phyloP scores from a whole-genome alignment of 2,113 vertebrate genomes.

The Pseudorasbora parva region DNA sequence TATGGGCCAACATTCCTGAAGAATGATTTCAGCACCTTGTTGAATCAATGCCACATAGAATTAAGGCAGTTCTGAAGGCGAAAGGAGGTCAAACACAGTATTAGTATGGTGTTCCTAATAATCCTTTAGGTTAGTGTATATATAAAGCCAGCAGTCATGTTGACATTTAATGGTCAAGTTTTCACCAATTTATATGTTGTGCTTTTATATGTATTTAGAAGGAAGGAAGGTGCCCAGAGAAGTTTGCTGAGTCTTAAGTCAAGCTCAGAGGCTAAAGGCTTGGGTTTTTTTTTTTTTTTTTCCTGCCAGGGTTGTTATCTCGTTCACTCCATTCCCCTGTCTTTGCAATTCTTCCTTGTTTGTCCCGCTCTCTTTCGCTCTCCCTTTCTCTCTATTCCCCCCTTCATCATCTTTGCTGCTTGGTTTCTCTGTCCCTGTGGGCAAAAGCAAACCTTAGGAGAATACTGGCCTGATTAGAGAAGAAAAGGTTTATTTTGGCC shows the following conservation, averaged over 20 bases:
- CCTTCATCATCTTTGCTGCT: background rate
- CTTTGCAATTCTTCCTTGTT: slow-evolving; percentile 5
- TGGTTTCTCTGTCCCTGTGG: slow-evolving; percentile 8
- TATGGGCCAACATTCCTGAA: too few species aligned
- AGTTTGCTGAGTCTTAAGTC: slow-evolving; percentile 7
- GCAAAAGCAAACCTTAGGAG: slow-evolving; percentile 24
- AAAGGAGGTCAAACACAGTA: too few species aligned
- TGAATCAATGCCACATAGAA: too few species aligned
- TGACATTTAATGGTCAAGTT: background rate
- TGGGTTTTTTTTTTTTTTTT: background rate
- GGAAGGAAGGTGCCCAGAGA: background rate
- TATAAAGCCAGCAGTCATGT: too few species aligned
- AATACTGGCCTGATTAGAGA: slow-evolving; percentile 8
- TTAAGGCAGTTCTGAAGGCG: too few species aligned
- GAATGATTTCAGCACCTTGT: too few species aligned
- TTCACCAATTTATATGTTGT: background rate
- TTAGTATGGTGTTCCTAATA: too few species aligned
- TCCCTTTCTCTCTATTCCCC: background rate
- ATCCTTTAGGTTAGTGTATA: too few species aligned
- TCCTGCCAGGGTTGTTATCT: slow-evolving; percentile 21
- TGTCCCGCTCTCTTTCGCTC: background rate
- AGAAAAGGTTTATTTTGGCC: slow-evolving; percentile 39
- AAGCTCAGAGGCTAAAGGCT: slow-evolving; percentile 24
- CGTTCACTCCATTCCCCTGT: slow-evolving; percentile 8
- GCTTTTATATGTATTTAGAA: background rate